Evolutionary conservation across 2,113 vertebrate species (phyloP).

Genomic region (Xiphophorus couchianus): DNA sequence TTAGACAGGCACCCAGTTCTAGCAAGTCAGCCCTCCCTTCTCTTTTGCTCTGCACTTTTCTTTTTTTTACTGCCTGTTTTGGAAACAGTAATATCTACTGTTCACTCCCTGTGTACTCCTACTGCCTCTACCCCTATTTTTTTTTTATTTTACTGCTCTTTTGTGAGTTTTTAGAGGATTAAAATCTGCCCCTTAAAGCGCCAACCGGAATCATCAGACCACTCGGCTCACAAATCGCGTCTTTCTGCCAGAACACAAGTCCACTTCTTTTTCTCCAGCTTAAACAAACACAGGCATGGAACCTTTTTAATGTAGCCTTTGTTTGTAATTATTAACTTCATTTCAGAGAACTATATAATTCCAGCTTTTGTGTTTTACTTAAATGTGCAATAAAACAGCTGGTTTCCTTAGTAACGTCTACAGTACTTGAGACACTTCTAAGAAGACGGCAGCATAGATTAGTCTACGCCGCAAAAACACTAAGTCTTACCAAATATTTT

Average conservation of each 20-base stretch:
- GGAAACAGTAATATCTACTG: conserved; percentile 49
- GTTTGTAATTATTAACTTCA: conserved; percentile 55
- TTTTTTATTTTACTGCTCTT: conserved; percentile 11
- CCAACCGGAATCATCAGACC: conserved; percentile 36
- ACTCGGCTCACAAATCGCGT: conserved; percentile 53
- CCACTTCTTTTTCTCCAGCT: conserved; percentile 27
- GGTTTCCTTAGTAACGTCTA: conserved; percentile 23
- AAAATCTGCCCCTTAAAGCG: conserved; percentile 55
- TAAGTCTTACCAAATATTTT: too few relatives aligned
- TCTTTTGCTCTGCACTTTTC: conserved; percentile 16
- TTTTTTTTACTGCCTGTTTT: conserved; percentile 38
- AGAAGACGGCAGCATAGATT: not conserved
- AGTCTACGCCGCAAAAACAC: not conserved
- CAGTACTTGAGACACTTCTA: conserved; percentile 14
- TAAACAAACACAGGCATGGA: conserved; percentile 30
- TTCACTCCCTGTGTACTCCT: conserved; percentile 47
- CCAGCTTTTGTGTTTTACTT: conserved; percentile 59
- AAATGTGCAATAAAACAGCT: conserved; percentile 58
- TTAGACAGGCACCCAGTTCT: conserved; percentile 71
- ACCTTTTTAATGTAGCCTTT: conserved; percentile 20
- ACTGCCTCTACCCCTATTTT: conserved; percentile 8
- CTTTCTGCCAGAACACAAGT: conserved; percentile 47
- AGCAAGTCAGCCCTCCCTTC: conserved; percentile 52
- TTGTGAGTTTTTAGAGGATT: conserved; percentile 42
- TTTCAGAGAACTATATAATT: conserved; percentile 31